A percentile compares a stretch with the other conserved stretches of the same genome.
Conservation (phyloP, 2,888 invertebrate genomes). For the Hoplodrina ambigua region DNA sequence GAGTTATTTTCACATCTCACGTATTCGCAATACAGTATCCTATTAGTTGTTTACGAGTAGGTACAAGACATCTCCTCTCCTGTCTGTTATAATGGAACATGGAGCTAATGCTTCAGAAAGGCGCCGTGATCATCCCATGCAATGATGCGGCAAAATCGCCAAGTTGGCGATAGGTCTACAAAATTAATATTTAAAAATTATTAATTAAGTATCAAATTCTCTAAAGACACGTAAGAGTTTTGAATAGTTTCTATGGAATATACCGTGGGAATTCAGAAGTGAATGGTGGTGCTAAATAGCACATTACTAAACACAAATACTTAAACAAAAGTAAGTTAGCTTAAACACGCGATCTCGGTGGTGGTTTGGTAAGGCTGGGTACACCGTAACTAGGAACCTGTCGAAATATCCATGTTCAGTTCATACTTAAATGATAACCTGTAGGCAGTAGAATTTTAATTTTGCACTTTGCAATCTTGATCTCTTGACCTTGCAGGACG, state of each 20-base stretch:
- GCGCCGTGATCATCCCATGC: too few relatives aligned
- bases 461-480: neutral
- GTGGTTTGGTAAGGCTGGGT: conserved; percentile 8
- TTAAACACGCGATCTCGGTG: conserved; percentile 40
- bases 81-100: too few relatives aligned
- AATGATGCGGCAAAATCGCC: neutral
- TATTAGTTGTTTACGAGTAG: too few relatives aligned
- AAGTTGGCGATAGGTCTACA: neutral
- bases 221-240: neutral
- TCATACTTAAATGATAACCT: neutral
- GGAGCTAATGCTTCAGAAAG: too few relatives aligned
- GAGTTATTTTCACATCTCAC: neutral
- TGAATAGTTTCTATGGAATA: neutral
- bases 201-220: neutral
- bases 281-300: conserved; percentile 48
- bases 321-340: conserved; percentile 37
- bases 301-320: conserved; percentile 47
- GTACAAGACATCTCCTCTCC: too few relatives aligned
- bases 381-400: neutral
- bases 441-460: neutral
- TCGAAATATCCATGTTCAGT: neutral
- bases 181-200: too few relatives aligned
- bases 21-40: too few relatives aligned
- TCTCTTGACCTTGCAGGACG: conserved; percentile 12
- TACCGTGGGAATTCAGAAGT: conserved; percentile 42